Conservation (phyloP, 1,140 invertebrate species). For the Cephus cinctus region DNA sequence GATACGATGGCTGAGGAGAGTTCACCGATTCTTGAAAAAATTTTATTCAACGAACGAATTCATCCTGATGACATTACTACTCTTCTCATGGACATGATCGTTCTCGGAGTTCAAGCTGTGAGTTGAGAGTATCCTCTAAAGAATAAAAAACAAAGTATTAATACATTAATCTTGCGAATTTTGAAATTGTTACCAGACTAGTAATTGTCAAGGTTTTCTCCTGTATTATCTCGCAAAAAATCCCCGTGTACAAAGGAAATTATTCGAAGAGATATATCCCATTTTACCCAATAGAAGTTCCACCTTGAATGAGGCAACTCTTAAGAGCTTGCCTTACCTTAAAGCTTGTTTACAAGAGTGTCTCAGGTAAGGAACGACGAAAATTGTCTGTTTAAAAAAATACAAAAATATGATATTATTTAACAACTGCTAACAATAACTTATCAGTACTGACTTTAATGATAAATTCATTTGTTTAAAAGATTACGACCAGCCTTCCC, state of each 20-base stretch:
- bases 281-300: conserved; percentile 31
- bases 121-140: conserved; percentile 14
- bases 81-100: conserved; percentile 64
- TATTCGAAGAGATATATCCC: conserved; percentile 59
- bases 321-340: conserved; percentile 60
- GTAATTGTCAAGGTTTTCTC: conserved; percentile 59
- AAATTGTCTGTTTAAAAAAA: neutral
- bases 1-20: conserved; percentile 10
- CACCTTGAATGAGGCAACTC: conserved; percentile 40
- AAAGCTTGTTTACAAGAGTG: conserved; percentile 70
- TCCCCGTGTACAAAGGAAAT: conserved; percentile 59
- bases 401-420: neutral
- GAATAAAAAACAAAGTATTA: neutral
- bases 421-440: neutral
- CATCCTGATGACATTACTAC: conserved; percentile 62
- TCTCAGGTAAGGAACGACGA: conserved; percentile 52
- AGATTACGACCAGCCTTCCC: conserved; percentile 65
- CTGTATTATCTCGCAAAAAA: conserved; percentile 63
- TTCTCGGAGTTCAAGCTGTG: conserved; percentile 63
- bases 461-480: too few relatives aligned
- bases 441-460: neutral
- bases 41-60: conserved; percentile 58
- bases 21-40: conserved; percentile 52
- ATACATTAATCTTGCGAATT: too few relatives aligned
- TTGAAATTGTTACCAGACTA: conserved; percentile 54